A percentile compares a stretch with the other conserved stretches of the same genome.
phyloP scores from a whole-genome alignment of 2,113 vertebrate genomes.

The Mormyrus lacerda region DNA sequence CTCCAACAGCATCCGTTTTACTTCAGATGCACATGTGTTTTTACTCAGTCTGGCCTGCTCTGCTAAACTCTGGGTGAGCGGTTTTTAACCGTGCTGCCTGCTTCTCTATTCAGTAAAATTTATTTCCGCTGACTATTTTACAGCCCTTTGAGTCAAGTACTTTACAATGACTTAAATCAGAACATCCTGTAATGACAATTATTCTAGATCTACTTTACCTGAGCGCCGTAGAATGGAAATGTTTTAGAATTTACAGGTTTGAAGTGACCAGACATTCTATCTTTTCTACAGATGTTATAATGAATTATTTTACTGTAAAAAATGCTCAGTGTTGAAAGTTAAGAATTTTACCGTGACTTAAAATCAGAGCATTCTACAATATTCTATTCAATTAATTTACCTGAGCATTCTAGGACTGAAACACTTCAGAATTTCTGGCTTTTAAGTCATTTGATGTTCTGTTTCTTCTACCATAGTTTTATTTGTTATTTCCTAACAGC shows the following conservation, averaged over 20 bases:
- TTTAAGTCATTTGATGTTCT: neutral
- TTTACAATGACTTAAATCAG: neutral
- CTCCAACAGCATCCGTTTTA: slow-evolving; percentile 59
- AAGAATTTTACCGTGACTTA: neutral
- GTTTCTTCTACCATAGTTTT: neutral
- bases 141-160: slow-evolving; percentile 21
- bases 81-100: slow-evolving; percentile 49
- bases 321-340: neutral
- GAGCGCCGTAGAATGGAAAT: neutral
- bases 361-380: neutral
- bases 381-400: neutral
- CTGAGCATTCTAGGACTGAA: neutral
- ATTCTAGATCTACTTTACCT: neutral
- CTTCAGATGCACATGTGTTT: slow-evolving; percentile 48
- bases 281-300: neutral
- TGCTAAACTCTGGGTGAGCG: slow-evolving; percentile 58
- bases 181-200: neutral
- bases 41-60: slow-evolving; percentile 59
- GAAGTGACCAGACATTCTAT: neutral
- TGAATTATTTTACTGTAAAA: neutral
- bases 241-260: neutral
- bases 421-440: neutral
- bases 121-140: slow-evolving; percentile 48
- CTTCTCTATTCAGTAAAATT: slow-evolving; percentile 30
- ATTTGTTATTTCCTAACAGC: neutral